A percentile compares a stretch with the other conserved stretches of the same genome.
Conservation (phyloP, 2,888 invertebrate species). For the Drosophila austrosaltans region DNA sequence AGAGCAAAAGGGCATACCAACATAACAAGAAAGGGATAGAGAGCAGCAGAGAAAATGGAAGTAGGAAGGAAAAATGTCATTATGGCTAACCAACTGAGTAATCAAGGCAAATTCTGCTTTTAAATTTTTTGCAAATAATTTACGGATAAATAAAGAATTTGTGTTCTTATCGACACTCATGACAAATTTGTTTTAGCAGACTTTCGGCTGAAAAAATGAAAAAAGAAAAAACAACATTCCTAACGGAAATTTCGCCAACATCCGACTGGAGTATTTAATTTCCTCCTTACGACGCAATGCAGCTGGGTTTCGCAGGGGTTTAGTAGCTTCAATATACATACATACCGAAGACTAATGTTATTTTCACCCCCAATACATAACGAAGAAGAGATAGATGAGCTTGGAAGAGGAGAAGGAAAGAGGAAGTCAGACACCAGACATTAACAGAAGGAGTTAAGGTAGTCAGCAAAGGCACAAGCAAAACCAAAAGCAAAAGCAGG, state of each 20-base stretch:
- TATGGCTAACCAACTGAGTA: constrained; percentile 62
- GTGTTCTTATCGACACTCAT: neutral
- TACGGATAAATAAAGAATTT: neutral
- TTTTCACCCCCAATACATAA: constrained; percentile 46
- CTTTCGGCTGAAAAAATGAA: constrained; percentile 30
- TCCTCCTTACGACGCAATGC: constrained; percentile 70
- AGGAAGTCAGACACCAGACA: constrained; percentile 57
- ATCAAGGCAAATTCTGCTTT: constrained; percentile 24
- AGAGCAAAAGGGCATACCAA: constrained; percentile 19
- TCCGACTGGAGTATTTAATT: constrained; percentile 77
- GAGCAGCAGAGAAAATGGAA: constrained; percentile 29
- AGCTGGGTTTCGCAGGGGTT: constrained; percentile 29
- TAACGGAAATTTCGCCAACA: constrained; percentile 73
- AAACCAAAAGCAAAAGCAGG: constrained; percentile 25
- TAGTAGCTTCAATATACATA: neutral
- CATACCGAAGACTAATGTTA: constrained; percentile 40
- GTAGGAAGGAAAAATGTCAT: constrained; percentile 48
- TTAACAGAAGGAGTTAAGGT: constrained; percentile 30
- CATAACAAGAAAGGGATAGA: constrained; percentile 13
- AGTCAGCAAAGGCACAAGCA: constrained; percentile 19
- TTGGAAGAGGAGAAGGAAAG: neutral
- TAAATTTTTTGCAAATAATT: neutral
- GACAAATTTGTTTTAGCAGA: constrained; percentile 40
- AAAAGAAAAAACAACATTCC: constrained; percentile 23
- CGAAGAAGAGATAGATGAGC: constrained; percentile 12